Base-by-base conservation (phyloP, 2,888 invertebrate species). In the Mimas tiliae region DNA sequence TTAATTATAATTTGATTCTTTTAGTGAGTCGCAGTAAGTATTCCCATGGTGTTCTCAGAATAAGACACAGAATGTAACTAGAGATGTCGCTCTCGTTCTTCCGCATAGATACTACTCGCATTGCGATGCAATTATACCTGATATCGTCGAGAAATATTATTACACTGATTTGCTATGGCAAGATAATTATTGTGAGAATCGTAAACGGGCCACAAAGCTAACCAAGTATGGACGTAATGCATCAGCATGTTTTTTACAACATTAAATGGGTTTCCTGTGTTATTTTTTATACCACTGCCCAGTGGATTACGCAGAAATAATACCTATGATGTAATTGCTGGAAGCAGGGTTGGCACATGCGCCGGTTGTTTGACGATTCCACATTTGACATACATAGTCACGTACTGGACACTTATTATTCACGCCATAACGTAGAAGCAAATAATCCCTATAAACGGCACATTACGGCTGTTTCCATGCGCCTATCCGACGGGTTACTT, bases 1-100 rank as follows among this genome's bases (percentile, higher is more conserved):
- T 42, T 53, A 53, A 53, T 55, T 64, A 45, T 63, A 47, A 47
- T 64, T 33, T 53, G 47, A 47, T 53, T 58, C 53, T 52, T 47
- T 45, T 34, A 65, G 16, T 53, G 16, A 34, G 47, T 65, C 53
- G 33, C 45, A 45, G 65, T 65, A 38, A 48, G 47, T 55, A 65
- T 93, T 93, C 93, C 89, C 92, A 92, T 91, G 91, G 85, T 76
- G 85, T 93, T 93, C 93, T 88, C 69, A 78, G 93, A 93, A 93
- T 84, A 85, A 88, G 85, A 87, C 89, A 87, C 84, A 90, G 88
- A 89, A 89, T 91, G 93, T 90, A 93, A 93, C 88, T 72, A 86
- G 91, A 93, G 89, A 88, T 85, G 86, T 80, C 81, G 83, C 85
- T 82, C 80, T 84, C 85, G 81, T 83, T 87, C 89, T 92, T 93